A percentile compares a stretch with the other conserved stretches of the same genome.
These are phyloP conservation scores for Drosophila leonis DNA, from an alignment of 2,888 invertebrate species.

Conservation along the genomic window DNA sequence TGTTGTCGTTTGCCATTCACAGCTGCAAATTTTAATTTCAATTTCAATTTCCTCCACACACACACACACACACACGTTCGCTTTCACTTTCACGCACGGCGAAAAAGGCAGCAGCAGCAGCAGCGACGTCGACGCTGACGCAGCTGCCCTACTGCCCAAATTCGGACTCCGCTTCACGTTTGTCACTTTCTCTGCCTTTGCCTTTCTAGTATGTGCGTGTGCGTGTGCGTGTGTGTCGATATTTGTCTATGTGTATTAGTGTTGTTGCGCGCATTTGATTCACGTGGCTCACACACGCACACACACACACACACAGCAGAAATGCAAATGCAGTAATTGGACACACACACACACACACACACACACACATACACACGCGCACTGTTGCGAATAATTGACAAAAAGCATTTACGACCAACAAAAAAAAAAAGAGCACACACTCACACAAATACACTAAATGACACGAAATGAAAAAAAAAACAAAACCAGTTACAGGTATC, in stretches of 20 bases:
- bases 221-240: constrained; percentile 10
- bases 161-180: constrained; percentile 38
- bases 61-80: constrained; percentile 34
- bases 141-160: constrained; percentile 27
- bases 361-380: constrained; percentile 34
- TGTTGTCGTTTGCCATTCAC: constrained; percentile 8
- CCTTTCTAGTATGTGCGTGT: constrained; percentile 1
- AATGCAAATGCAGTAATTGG: constrained; percentile 51
- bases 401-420: constrained; percentile 11
- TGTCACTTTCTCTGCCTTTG: constrained; percentile 61
- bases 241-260: constrained; percentile 26
- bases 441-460: constrained; percentile 7
- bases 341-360: constrained; percentile 36
- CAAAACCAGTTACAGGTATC: constrained; percentile 25
- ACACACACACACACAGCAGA: constrained; percentile 12
- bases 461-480: constrained; percentile 10
- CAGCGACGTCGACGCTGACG: constrained; percentile 19
- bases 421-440: constrained; percentile 21
- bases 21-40: constrained; percentile 34
- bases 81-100: constrained; percentile 54
- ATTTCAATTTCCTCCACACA: constrained; percentile 26
- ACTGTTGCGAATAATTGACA: constrained; percentile 28
- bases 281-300: constrained; percentile 69
- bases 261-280: constrained; percentile 75
- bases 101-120: constrained; percentile 35